Conservation (phyloP, 2,888 invertebrate genomes). For the Spodoptera exigua region DNA sequence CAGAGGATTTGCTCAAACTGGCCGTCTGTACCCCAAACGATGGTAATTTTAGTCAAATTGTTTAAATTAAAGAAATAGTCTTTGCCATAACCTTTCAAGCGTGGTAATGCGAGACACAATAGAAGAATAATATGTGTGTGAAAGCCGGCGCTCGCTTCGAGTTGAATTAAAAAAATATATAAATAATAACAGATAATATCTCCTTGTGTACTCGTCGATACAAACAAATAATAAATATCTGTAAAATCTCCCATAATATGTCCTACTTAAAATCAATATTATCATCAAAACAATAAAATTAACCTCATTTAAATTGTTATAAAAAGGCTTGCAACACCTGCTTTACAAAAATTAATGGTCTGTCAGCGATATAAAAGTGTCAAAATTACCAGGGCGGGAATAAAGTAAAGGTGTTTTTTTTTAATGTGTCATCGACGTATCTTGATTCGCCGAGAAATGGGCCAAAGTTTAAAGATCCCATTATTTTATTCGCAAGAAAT, state of each 20-base stretch:
- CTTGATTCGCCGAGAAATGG: conserved; percentile 25
- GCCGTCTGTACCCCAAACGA: too few relatives aligned
- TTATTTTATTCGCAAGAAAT: conserved; percentile 37
- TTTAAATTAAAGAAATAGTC: too few relatives aligned
- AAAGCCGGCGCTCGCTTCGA: too few relatives aligned
- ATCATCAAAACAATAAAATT: conserved; percentile 9
- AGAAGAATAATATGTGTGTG: too few relatives aligned
- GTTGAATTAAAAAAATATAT: too few relatives aligned
- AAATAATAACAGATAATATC: too few relatives aligned
- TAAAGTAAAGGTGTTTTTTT: conserved; percentile 30
- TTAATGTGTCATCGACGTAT: conserved; percentile 32
- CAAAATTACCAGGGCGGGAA: conserved; percentile 18
- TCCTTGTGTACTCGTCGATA: too few relatives aligned
- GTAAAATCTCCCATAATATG: background rate
- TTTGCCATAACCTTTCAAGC: too few relatives aligned
- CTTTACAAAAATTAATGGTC: conserved; percentile 32
- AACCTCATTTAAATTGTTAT: conserved; percentile 11
- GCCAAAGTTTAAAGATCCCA: conserved; percentile 36
- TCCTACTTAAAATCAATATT: conserved; percentile 21
- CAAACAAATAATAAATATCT: background rate
- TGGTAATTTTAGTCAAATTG: too few relatives aligned
- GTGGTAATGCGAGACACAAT: background rate
- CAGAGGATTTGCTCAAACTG: conserved; percentile 17
- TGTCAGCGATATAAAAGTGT: conserved; percentile 40
- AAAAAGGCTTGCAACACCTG: conserved; percentile 40